Percentiles rank a stretch among this genome's conserved stretches.
Conservation (phyloP, 1,140 invertebrate genomes). For the Luehdorfia chinensis region DNA sequence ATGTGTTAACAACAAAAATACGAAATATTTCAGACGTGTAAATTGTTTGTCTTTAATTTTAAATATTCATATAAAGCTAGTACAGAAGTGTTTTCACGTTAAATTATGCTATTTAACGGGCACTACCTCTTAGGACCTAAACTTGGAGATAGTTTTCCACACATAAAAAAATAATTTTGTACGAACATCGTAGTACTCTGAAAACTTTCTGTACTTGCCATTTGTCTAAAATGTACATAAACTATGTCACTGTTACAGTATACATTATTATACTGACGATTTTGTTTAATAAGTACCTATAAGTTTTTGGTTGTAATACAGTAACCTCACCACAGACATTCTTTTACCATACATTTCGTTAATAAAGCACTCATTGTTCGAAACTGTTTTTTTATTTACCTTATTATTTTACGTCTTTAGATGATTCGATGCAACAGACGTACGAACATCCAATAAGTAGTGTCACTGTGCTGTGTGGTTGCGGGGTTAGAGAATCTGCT, state of each 20-base stretch:
- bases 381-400: conserved; percentile 26
- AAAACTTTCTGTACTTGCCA: conserved; percentile 46
- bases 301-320: conserved; percentile 62
- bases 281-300: conserved; percentile 37
- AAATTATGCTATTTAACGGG: conserved; percentile 11
- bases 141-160: conserved; percentile 30
- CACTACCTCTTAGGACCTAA: conserved; percentile 46
- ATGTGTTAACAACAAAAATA: background rate
- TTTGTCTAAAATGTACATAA: conserved; percentile 36
- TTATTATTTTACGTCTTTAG: too few relatives aligned
- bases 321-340: conserved; percentile 67
- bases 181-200: conserved; percentile 26
- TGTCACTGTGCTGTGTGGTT: too few relatives aligned
- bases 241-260: conserved; percentile 23
- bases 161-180: conserved; percentile 39
- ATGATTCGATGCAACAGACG: too few relatives aligned
- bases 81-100: conserved; percentile 29
- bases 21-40: too few relatives aligned
- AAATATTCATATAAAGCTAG: conserved; percentile 31
- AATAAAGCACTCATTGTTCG: conserved; percentile 76
- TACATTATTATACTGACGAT: conserved; percentile 29
- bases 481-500: too few relatives aligned
- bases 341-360: conserved; percentile 73
- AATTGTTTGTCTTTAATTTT: too few relatives aligned
- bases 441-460: too few relatives aligned